phyloP scores from a whole-genome alignment of 2,888 invertebrate species.

The Cyclophora albipunctata region DNA sequence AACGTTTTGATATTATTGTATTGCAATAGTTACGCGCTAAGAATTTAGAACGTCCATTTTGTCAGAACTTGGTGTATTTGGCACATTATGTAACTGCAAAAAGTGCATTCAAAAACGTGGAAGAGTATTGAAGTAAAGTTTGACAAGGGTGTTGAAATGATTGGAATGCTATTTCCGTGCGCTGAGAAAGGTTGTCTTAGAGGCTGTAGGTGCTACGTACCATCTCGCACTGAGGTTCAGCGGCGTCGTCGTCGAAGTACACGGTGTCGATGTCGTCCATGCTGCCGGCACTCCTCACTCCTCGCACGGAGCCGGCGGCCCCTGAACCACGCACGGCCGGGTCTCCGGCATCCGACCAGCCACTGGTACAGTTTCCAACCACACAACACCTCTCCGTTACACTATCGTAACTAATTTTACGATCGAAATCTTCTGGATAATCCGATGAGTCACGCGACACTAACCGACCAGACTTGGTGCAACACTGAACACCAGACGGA shows the following conservation, averaged over 20 bases:
- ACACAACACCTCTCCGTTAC: slow-evolving; percentile 34
- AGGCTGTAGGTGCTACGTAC: slow-evolving; percentile 42
- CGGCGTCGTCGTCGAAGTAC: slow-evolving; percentile 74
- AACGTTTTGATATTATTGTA: too few species aligned
- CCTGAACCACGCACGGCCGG: slow-evolving; percentile 65
- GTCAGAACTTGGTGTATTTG: slow-evolving; percentile 8
- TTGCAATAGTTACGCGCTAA: slow-evolving; percentile 5
- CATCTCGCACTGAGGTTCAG: slow-evolving; percentile 70
- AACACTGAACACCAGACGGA: slow-evolving; percentile 35
- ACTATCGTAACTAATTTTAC: slow-evolving; percentile 43
- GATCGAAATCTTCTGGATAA: slow-evolving; percentile 52
- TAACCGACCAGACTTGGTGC: slow-evolving; percentile 40
- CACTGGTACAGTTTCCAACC: slow-evolving; percentile 36
- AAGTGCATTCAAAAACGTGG: slow-evolving; percentile 1
- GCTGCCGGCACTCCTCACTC: slow-evolving; percentile 54
- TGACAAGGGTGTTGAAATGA: neutral
- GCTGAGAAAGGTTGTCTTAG: slow-evolving; percentile 25
- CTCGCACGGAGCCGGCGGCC: slow-evolving; percentile 48
- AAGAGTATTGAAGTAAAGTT: neutral
- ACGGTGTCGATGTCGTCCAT: slow-evolving; percentile 71
- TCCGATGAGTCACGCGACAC: slow-evolving; percentile 65
- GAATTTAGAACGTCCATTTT: slow-evolving; percentile 36
- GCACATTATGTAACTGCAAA: slow-evolving; percentile 31
- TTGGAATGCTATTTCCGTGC: too few species aligned
- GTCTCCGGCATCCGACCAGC: slow-evolving; percentile 68